A percentile compares a stretch with the other conserved stretches of the same genome.
Evolutionary conservation across 2,797 vertebrate genomes (phyloP).

Genomic region (Picus viridis): DNA sequence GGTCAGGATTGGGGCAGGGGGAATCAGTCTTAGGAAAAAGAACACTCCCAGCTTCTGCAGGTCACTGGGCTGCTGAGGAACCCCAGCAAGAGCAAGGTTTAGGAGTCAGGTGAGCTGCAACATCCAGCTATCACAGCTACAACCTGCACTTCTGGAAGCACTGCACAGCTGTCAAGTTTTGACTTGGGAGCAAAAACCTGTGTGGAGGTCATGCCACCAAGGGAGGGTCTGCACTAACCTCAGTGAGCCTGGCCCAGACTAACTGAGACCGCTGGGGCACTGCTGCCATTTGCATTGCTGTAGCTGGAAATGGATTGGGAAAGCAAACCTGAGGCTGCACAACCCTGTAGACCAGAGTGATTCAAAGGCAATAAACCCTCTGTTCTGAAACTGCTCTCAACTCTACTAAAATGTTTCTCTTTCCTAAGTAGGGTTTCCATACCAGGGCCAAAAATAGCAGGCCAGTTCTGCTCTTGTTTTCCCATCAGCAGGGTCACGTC

Average conservation of each 20-base stretch:
- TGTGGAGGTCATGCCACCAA: background rate
- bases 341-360: background rate
- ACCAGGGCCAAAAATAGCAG: background rate
- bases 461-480: conserved; percentile 9
- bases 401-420: background rate
- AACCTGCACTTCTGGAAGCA: background rate
- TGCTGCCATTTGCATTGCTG: background rate
- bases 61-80: background rate
- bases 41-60: background rate
- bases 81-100: background rate
- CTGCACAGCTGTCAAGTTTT: background rate
- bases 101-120: background rate
- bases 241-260: background rate
- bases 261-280: background rate
- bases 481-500: background rate
- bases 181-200: background rate
- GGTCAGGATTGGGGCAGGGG: background rate
- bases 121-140: background rate
- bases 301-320: background rate
- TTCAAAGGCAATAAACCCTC: background rate
- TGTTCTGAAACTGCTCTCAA: background rate
- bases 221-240: background rate
- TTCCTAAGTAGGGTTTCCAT: background rate
- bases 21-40: background rate
- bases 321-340: background rate